Conservation (phyloP, 2,888 invertebrate genomes). For the Coremacera marginata region DNA sequence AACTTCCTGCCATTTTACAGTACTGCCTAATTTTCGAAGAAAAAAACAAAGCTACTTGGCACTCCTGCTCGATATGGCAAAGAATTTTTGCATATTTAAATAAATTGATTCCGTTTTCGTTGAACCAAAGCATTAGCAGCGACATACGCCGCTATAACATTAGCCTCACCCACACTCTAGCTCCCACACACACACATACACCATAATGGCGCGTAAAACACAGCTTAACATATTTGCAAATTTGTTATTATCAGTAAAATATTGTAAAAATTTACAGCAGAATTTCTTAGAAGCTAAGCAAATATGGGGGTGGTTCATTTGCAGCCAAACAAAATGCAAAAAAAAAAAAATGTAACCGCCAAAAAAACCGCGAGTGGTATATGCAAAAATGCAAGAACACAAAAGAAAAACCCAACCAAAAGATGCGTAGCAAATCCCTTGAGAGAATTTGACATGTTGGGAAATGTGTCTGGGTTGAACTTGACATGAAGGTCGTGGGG, state of each 20-base stretch:
- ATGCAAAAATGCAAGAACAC: background rate
- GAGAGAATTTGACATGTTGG: slow-evolving; percentile 16
- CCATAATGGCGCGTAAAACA: slow-evolving; percentile 28
- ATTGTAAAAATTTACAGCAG: slow-evolving; percentile 1
- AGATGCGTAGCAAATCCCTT: slow-evolving; percentile 13
- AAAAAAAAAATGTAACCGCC: background rate
- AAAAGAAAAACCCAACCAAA: background rate
- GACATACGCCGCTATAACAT: background rate
- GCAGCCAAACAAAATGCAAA: background rate
- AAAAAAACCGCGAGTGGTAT: slow-evolving; percentile 13
- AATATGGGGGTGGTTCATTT: background rate
- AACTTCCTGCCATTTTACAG: too few relatives aligned
- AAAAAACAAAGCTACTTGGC: background rate
- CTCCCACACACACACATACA: background rate
- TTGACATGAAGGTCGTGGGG: background rate
- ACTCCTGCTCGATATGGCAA: slow-evolving; percentile 17
- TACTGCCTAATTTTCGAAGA: too few relatives aligned
- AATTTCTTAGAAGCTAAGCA: background rate
- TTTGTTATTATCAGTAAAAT: slow-evolving; percentile 51
- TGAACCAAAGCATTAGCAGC: background rate
- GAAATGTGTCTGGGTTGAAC: background rate
- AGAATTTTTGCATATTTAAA: slow-evolving; percentile 29
- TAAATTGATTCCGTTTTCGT: background rate
- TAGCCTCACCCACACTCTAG: background rate
- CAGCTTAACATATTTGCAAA: slow-evolving; percentile 65